Evolutionary conservation across 2,797 vertebrate genomes (phyloP).

Genomic region (Takifugu ocellatus): DNA sequence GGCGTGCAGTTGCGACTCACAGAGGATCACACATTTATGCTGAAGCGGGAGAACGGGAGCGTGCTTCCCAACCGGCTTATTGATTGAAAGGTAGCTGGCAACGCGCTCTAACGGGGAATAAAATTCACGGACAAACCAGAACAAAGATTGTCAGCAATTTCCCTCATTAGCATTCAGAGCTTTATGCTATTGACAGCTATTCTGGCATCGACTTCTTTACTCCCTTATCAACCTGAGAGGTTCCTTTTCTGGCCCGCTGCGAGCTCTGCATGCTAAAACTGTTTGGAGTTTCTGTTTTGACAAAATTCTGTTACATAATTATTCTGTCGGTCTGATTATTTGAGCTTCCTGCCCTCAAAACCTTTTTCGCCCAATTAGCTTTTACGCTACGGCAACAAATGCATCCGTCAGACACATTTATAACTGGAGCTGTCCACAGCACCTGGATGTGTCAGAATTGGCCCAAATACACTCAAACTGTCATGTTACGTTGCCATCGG

Average conservation of each 20-base stretch:
- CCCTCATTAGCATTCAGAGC: constrained; percentile 53
- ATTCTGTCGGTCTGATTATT: not conserved
- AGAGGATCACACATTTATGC: constrained; percentile 61
- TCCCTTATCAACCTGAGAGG: constrained; percentile 17
- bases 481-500: too few relatives aligned
- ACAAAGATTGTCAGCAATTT: constrained; percentile 65
- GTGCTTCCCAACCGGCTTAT: constrained; percentile 50
- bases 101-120: constrained; percentile 48
- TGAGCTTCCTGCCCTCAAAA: not conserved
- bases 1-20: constrained; percentile 39
- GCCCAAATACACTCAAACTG: too few relatives aligned
- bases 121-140: constrained; percentile 56
- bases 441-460: too few relatives aligned
- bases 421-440: too few relatives aligned
- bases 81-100: constrained; percentile 59
- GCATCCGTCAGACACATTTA: not conserved
- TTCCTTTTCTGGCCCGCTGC: constrained; percentile 14
- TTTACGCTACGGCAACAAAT: not conserved
- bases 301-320: constrained; percentile 6
- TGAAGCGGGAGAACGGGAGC: constrained; percentile 46
- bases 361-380: not conserved
- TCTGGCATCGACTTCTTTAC: constrained; percentile 29
- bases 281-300: too few relatives aligned
- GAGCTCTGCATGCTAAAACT: constrained; percentile 18
- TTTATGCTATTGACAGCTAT: constrained; percentile 47